Evolutionary conservation across 37 sponge, comb jelly and placozoan genomes (phyloP).

Genomic region (Ephydatia muelleri): DNA sequence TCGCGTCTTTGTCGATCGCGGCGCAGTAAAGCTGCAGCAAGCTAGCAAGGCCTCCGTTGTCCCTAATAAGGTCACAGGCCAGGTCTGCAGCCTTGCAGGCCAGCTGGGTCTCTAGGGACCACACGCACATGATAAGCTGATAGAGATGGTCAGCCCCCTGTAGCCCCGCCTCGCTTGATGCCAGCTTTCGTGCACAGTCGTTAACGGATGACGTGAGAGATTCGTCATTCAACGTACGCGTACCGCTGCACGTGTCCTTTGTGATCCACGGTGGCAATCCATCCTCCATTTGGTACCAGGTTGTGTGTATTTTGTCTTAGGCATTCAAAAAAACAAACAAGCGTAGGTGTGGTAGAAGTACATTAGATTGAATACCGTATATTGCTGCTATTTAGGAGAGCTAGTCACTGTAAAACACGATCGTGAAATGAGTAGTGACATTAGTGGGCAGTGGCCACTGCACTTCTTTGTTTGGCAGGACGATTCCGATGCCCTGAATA

Average conservation of each 20-base stretch:
- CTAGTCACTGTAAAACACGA: neutral
- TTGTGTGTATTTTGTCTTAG: no score
- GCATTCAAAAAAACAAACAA: no score
- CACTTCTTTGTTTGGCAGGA: conserved; percentile 84
- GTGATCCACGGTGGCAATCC: neutral
- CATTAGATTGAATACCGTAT: no score
- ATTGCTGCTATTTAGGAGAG: neutral
- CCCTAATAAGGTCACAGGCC: conserved; percentile 38
- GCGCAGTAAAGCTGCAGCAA: conserved; percentile 11
- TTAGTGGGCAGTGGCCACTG: conserved; percentile 72
- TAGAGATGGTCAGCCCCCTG: conserved; percentile 26
- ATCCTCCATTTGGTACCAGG: neutral
- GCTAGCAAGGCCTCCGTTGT: conserved; percentile 12
- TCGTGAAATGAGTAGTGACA: conserved; percentile 7
- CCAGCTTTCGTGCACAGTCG: neutral
- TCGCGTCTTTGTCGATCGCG: neutral
- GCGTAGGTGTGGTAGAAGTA: no score
- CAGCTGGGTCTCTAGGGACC: conserved; percentile 49
- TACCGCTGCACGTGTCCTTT: neutral
- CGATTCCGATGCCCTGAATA: conserved; percentile 37
- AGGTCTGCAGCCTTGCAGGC: conserved; percentile 53
- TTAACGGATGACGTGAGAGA: conserved; percentile 4
- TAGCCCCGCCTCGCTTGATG: neutral
- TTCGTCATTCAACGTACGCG: neutral
- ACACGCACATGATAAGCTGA: conserved; percentile 15